These are phyloP conservation scores for Tetanocera ferruginea DNA, from an alignment of 2,888 invertebrate species.

Conservation along the genomic window DNA sequence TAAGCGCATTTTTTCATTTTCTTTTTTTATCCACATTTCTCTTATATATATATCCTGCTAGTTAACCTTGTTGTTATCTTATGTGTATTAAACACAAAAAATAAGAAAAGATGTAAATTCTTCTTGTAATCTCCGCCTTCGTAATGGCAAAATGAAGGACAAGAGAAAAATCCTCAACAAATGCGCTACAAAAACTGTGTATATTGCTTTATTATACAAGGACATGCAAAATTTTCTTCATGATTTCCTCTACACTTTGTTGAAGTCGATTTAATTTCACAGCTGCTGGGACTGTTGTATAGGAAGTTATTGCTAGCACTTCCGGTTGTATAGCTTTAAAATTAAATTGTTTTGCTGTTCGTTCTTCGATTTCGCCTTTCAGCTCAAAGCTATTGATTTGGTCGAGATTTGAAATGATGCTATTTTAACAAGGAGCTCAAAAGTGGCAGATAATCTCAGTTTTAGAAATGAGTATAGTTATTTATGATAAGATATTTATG, in stretches of 20 bases:
- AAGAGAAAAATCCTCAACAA: not conserved
- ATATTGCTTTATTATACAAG: constrained; percentile 11
- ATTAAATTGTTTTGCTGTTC: too few species aligned
- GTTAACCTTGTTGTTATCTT: not conserved
- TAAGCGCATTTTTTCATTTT: not conserved
- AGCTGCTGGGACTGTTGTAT: not conserved
- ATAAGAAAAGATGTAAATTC: not conserved
- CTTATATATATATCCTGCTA: not conserved
- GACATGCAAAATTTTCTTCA: not conserved
- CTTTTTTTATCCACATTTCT: not conserved
- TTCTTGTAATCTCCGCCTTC: not conserved
- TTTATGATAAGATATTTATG: too few species aligned
- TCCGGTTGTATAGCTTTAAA: constrained; percentile 8
- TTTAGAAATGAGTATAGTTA: too few species aligned
- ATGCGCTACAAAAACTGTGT: not conserved
- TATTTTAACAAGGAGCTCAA: too few species aligned
- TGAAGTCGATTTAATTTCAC: not conserved
- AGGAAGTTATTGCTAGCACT: not conserved
- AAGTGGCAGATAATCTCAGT: too few species aligned
- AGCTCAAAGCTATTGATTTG: too few species aligned
- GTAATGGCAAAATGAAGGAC: not conserved
- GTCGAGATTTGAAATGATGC: too few species aligned
- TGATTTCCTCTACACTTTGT: not conserved
- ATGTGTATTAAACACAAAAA: too few species aligned
- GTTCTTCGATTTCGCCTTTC: too few species aligned